Percentiles rank a stretch among this genome's conserved stretches.
phyloP scores from a whole-genome alignment of 2,888 invertebrate genomes.

The Invenusta paracnida region DNA sequence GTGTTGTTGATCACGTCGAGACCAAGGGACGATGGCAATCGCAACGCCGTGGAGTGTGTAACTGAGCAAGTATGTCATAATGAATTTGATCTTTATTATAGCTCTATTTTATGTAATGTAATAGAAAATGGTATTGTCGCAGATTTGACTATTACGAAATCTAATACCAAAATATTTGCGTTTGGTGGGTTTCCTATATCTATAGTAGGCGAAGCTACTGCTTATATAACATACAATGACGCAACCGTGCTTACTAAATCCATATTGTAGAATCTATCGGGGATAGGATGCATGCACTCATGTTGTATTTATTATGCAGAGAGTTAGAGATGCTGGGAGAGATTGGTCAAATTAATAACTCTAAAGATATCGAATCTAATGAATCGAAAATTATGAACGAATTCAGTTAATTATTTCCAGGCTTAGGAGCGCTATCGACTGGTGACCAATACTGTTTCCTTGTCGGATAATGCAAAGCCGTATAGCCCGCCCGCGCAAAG shows the following conservation, averaged over 20 bases:
- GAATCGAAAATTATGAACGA: background rate
- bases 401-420: background rate
- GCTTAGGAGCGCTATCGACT: background rate
- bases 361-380: too few relatives aligned
- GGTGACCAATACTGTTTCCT: background rate
- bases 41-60: background rate
- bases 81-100: background rate
- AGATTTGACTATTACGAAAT: background rate
- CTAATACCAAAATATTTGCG: background rate
- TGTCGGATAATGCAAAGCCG: background rate
- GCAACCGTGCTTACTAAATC: background rate
- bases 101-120: background rate
- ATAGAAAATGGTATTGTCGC: background rate
- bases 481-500: background rate
- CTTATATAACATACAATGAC: background rate
- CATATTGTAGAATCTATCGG: background rate
- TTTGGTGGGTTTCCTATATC: background rate
- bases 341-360: background rate
- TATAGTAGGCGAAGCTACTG: background rate
- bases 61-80: too few relatives aligned
- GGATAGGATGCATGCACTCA: background rate
- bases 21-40: background rate
- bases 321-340: background rate
- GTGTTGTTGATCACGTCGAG: too few relatives aligned
- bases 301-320: background rate